Evolutionary conservation across 2,113 vertebrate species (phyloP), one percentile per base, ranked within the genome.

Genomic region (Osmerus eperlanus): DNA sequence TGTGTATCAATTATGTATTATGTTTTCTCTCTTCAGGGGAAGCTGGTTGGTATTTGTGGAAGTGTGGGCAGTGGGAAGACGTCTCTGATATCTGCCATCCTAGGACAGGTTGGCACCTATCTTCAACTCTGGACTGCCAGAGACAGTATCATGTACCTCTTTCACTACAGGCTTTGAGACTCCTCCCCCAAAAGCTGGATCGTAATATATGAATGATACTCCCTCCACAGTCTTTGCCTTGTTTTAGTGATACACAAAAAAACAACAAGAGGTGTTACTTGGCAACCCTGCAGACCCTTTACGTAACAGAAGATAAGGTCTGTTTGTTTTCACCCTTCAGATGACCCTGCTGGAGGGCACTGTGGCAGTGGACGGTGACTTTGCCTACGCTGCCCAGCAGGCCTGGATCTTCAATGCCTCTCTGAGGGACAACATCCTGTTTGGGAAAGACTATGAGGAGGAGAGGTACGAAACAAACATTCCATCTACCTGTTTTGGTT

Each of bases 51-150:
- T 67, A 95, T 98, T 84, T 98, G 96, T 77, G 96, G 96, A 77
- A 95, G 94, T 71, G 95, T 98, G 64, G 96, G 96, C 83, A 95
- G 95, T 3, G 96, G 96, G 78, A 98, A 98, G 86, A 96, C 95
- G 3, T 97, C 96, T 1, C 91, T 98, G 59, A 93, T 96, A 75
- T 95, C 95, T 23, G 94, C 95, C 67, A 90, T 97, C 84, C 90
- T 98, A 76, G 96, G 96, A 80, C 96, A 98, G 95, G 96, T 98
- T 84, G 93, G 80, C 41, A 47, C 41, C 9, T 7, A 47, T 47
- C 41, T 47, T 47, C 41, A 9, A 47, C 41, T 47, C 41, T 47
- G 41, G 41, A 47, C 5, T 12, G 6, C 32, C 4, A 36, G 7
- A 5, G 4, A 36, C 32, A 36, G 32, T 36, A 47, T 47, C 41